Evolutionary conservation across 2,113 vertebrate genomes (phyloP).

Genomic region (Thalassoma bifasciatum): DNA sequence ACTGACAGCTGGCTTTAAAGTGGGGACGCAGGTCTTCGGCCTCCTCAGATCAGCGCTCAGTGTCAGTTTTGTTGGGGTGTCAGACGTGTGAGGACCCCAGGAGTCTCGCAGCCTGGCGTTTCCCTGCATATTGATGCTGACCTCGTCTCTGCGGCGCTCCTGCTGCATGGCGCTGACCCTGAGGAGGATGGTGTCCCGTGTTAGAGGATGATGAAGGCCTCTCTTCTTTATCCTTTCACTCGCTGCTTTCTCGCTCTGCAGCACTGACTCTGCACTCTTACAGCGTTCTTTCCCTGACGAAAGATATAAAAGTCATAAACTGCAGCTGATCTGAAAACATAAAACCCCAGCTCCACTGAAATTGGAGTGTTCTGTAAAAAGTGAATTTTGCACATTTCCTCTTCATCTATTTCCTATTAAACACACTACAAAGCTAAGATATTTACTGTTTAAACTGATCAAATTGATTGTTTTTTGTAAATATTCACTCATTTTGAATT

Average conservation of each 20-base stretch:
- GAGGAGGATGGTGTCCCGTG: constrained; percentile 77
- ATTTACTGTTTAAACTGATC: no score
- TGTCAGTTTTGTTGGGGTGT: neutral
- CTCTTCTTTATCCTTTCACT: constrained; percentile 58
- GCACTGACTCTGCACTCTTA: constrained; percentile 1
- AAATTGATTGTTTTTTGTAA: no score
- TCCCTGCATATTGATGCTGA: constrained; percentile 60
- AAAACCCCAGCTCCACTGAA: no score
- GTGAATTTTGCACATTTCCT: no score
- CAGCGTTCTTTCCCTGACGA: neutral
- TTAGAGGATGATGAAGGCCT: constrained; percentile 42
- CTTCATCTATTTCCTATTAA: no score
- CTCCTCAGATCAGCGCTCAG: neutral
- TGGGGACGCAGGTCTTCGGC: constrained; percentile 61
- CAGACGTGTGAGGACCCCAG: constrained; percentile 54
- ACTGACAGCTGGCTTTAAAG: constrained; percentile 67
- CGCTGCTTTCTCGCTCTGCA: constrained; percentile 55
- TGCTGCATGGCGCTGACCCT: constrained; percentile 74
- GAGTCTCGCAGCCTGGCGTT: constrained; percentile 63
- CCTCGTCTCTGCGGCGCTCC: constrained; percentile 18
- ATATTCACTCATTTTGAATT: no score
- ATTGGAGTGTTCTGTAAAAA: no score
- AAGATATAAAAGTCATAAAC: neutral
- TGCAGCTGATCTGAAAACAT: neutral
- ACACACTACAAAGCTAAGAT: no score